Evolutionary conservation across 2,888 invertebrate species (phyloP).

Genomic region (Aradus depressus): DNA sequence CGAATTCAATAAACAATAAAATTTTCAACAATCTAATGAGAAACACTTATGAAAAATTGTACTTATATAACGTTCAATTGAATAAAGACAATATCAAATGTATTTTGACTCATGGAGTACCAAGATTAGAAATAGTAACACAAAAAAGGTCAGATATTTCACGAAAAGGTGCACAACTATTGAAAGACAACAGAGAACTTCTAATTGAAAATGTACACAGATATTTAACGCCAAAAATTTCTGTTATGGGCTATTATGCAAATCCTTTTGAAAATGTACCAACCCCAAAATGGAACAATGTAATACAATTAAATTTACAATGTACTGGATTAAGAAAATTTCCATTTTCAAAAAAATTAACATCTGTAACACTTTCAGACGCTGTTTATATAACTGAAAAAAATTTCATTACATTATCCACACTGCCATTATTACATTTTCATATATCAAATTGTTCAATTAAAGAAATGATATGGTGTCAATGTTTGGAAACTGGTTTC

Average conservation of each 20-base stretch:
- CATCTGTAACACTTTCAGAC: constrained; percentile 3
- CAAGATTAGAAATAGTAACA: too few species aligned
- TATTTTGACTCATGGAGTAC: constrained; percentile 6
- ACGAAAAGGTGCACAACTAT: not conserved
- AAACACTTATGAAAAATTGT: too few species aligned
- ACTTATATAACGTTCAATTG: too few species aligned
- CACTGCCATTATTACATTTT: not conserved
- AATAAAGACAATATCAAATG: too few species aligned
- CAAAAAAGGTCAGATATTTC: not conserved
- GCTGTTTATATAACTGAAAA: constrained; percentile 2
- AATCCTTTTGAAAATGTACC: not conserved
- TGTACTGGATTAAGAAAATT: constrained; percentile 1
- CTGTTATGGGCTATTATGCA: constrained; percentile 3
- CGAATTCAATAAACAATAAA: too few species aligned
- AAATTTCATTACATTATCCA: constrained; percentile 1
- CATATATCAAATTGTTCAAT: not conserved
- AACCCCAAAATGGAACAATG: not conserved
- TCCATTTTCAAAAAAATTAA: not conserved
- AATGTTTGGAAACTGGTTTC: constrained; percentile 9
- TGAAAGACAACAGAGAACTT: constrained; percentile 9
- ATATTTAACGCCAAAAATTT: not conserved
- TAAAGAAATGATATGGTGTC: not conserved
- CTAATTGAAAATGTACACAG: constrained; percentile 8
- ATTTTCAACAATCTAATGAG: too few species aligned
- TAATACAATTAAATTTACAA: not conserved